These are phyloP conservation scores for Rhabditoides inermis DNA, from an alignment of 2,888 invertebrate species.

Conservation along the genomic window DNA sequence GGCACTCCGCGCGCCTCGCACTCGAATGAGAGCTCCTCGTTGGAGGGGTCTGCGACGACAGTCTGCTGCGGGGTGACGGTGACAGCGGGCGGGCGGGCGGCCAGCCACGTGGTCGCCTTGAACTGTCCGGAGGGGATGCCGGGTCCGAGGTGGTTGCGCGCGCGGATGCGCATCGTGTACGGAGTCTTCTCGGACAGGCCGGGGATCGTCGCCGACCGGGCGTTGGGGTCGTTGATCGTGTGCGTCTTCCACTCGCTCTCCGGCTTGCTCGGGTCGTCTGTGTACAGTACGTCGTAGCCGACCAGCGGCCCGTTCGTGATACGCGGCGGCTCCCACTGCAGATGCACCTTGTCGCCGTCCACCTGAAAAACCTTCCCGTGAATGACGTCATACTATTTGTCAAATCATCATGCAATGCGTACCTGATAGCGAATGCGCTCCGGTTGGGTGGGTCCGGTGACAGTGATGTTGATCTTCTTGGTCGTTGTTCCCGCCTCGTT, in stretches of 20 bases:
- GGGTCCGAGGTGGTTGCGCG: slow-evolving; percentile 44
- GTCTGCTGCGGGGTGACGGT: slow-evolving; percentile 30
- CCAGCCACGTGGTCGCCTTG: slow-evolving; percentile 43
- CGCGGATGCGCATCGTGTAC: slow-evolving; percentile 45
- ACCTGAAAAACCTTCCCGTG: no score
- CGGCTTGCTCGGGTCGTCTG: slow-evolving; percentile 40
- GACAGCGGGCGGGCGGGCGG: slow-evolving; percentile 38
- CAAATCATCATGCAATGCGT: no score
- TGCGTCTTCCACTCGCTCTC: slow-evolving; percentile 38
- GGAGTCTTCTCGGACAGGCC: slow-evolving; percentile 42
- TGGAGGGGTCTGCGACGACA: slow-evolving; percentile 35
- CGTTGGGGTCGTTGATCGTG: slow-evolving; percentile 31
- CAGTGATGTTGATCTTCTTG: slow-evolving; percentile 36
- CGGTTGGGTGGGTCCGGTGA: slow-evolving; percentile 47
- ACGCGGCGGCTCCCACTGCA: slow-evolving; percentile 47
- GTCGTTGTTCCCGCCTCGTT: slow-evolving; percentile 49
- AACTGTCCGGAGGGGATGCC: slow-evolving; percentile 41
- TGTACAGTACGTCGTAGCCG: slow-evolving; percentile 48
- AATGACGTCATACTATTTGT: no score
- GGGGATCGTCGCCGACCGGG: slow-evolving; percentile 27
- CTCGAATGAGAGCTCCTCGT: slow-evolving; percentile 40
- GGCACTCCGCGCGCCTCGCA: slow-evolving; percentile 49
- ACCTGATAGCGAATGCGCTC: slow-evolving; percentile 45
- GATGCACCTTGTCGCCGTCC: slow-evolving; percentile 42
- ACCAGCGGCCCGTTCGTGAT: slow-evolving; percentile 47